phyloP scores from a whole-genome alignment of 2,888 invertebrate genomes.

The Odontomyia ornata region DNA sequence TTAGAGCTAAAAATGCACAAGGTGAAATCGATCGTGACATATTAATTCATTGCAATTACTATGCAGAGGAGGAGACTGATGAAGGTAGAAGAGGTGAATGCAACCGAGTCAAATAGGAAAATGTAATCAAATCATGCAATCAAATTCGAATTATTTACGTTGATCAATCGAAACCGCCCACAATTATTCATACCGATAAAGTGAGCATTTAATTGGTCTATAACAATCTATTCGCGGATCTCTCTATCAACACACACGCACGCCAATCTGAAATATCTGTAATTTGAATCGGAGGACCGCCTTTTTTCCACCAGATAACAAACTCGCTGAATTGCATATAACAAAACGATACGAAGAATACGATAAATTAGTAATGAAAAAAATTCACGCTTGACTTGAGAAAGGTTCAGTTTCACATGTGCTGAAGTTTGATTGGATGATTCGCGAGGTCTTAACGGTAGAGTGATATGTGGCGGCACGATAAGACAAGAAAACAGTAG shows the following conservation, averaged over 20 bases:
- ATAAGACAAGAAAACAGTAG: not conserved
- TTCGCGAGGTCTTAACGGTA: not conserved
- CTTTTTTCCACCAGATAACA: not conserved
- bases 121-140: not conserved
- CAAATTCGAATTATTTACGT: not conserved
- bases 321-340: not conserved
- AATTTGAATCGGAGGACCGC: not conserved
- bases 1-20: not conserved
- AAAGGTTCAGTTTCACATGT: no score
- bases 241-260: not conserved
- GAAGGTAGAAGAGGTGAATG: no score
- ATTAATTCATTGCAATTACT: not conserved
- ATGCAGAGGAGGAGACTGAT: not conserved
- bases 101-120: no score
- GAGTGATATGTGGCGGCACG: not conserved
- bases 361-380: not conserved
- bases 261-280: not conserved
- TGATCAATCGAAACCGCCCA: constrained; percentile 6
- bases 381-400: no score
- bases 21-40: constrained; percentile 7
- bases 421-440: not conserved
- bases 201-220: constrained; percentile 10
- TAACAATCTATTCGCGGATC: not conserved
- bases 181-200: not conserved
- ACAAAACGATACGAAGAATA: not conserved